phyloP scores from a whole-genome alignment of 2,888 invertebrate genomes.

The Oscheius sp. region DNA sequence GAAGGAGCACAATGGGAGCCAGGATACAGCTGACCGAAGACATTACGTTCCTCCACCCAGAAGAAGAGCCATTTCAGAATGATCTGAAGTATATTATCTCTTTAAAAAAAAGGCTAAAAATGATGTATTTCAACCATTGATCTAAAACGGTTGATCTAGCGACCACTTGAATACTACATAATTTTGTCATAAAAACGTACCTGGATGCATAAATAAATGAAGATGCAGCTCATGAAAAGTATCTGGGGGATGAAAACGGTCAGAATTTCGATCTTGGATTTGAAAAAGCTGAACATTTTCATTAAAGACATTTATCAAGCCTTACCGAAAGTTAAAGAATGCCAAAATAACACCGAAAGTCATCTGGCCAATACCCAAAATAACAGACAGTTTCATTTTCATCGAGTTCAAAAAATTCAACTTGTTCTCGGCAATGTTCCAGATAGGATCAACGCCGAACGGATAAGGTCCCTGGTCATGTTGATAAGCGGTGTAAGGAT shows the following conservation, averaged over 20 bases:
- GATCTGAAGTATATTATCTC: conserved; percentile 41
- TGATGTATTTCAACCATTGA: not conserved
- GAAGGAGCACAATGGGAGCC: conserved; percentile 71
- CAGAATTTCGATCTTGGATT: conserved; percentile 81
- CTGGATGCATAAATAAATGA: conserved; percentile 91
- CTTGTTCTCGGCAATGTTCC: conserved; percentile 70
- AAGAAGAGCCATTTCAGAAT: conserved; percentile 73
- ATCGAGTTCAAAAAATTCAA: conserved; percentile 70
- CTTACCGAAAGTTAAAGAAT: conserved; percentile 62
- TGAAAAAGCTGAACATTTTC: conserved; percentile 71
- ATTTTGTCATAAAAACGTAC: conserved; percentile 1
- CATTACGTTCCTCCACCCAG: conserved; percentile 52
- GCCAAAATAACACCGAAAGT: conserved; percentile 69
- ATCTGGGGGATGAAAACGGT: conserved; percentile 95
- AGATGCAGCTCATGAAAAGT: conserved; percentile 86
- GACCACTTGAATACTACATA: too few species aligned
- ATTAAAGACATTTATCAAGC: not conserved
- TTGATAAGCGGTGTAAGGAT: conserved; percentile 54
- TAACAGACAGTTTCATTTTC: conserved; percentile 70
- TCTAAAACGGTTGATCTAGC: too few species aligned
- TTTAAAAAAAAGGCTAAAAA: not conserved
- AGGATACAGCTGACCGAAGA: conserved; percentile 64
- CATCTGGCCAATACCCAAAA: conserved; percentile 68
- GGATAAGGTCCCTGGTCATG: conserved; percentile 70
- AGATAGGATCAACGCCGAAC: conserved; percentile 73